phyloP scores from a whole-genome alignment of 2,113 vertebrate species.

The Diadophis punctatus region DNA sequence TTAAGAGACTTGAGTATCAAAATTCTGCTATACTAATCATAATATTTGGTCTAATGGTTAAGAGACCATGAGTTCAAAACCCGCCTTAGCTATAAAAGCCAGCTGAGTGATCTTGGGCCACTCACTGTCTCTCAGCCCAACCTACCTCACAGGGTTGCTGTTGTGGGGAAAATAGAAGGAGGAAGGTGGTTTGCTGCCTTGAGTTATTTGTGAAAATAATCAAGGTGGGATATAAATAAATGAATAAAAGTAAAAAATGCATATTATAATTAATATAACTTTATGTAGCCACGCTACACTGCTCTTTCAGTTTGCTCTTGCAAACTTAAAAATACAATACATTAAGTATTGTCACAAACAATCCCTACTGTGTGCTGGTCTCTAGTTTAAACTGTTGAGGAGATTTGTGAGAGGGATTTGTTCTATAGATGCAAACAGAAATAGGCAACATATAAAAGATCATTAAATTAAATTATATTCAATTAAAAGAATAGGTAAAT shows the following conservation, averaged over 20 bases:
- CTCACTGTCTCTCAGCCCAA: not conserved
- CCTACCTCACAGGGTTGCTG: not conserved
- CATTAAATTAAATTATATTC: not conserved
- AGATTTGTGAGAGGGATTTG: not conserved
- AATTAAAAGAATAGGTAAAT: not conserved
- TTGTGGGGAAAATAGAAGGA: not conserved
- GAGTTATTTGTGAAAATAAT: not conserved
- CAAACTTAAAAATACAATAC: not conserved
- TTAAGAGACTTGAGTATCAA: not conserved
- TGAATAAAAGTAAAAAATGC: not conserved
- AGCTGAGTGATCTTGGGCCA: not conserved
- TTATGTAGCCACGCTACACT: not conserved
- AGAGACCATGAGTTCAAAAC: not conserved
- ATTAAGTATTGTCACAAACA: not conserved
- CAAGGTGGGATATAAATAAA: not conserved
- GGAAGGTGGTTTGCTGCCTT: not conserved
- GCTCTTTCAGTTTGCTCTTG: not conserved
- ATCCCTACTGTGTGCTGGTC: not conserved
- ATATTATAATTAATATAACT: not conserved
- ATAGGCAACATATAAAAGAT: not conserved
- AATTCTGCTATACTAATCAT: not conserved
- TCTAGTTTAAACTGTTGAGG: not conserved
- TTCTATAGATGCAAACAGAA: not conserved
- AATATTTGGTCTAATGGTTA: not conserved
- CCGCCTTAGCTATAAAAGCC: not conserved